Percentiles rank a stretch among this genome's conserved stretches.
Evolutionary conservation across 2,888 invertebrate species (phyloP).

Genomic region (Thecocarcelia acutangulata): DNA sequence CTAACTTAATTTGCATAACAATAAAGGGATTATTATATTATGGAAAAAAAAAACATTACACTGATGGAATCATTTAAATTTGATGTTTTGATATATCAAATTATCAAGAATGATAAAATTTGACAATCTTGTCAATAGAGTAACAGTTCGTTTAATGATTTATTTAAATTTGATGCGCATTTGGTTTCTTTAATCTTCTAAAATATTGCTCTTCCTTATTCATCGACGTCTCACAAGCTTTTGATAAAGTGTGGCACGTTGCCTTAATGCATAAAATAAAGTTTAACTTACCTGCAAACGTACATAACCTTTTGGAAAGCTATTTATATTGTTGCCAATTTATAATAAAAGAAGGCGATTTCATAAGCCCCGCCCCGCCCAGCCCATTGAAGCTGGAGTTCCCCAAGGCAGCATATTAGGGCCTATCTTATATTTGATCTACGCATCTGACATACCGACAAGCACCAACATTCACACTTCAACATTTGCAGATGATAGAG

Average conservation of each 20-base stretch:
- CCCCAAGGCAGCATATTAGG: background rate
- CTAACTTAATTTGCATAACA: constrained; percentile 41
- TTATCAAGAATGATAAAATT: constrained; percentile 22
- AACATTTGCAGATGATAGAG: no score
- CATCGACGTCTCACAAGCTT: no score
- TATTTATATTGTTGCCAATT: no score
- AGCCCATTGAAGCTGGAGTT: no score
- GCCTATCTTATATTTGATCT: background rate
- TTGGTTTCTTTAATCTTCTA: background rate
- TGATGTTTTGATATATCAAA: constrained; percentile 31
- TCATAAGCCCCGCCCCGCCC: no score
- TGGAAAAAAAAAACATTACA: constrained; percentile 9
- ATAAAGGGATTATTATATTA: constrained; percentile 19
- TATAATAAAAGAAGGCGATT: no score
- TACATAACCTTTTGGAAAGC: no score
- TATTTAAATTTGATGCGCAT: background rate
- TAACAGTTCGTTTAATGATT: background rate
- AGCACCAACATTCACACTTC: no score
- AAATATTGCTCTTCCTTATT: background rate
- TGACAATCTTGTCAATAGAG: background rate
- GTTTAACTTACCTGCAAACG: no score
- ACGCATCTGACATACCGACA: no score
- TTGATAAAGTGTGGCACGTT: no score
- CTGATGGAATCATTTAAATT: background rate
- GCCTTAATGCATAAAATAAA: no score